Evolutionary conservation across 2,113 vertebrate species (phyloP).

Genomic region (Nesoenas mayeri): DNA sequence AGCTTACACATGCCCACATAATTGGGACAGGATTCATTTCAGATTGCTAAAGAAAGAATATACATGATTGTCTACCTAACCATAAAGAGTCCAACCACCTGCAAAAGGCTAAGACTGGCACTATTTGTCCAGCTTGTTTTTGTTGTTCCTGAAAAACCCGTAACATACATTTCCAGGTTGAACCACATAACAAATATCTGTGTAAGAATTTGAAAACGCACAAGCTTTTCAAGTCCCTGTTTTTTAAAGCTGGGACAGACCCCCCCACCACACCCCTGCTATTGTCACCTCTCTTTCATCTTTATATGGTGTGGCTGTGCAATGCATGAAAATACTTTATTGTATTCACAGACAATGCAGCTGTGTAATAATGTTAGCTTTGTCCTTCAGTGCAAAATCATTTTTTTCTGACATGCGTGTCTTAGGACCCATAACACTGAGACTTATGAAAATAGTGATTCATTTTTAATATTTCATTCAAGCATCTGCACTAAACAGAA

Average conservation of each 20-base stretch:
- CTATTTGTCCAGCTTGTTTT: background rate
- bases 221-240: background rate
- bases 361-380: slow-evolving; percentile 49
- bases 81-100: background rate
- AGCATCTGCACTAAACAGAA: slow-evolving; percentile 43
- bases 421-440: slow-evolving; percentile 43
- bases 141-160: background rate
- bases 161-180: background rate
- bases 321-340: background rate
- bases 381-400: slow-evolving; percentile 32
- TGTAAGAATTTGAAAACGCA: background rate
- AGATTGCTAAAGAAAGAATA: background rate
- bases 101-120: background rate
- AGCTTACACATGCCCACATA: background rate
- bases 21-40: background rate
- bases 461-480: slow-evolving; percentile 43
- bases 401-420: slow-evolving; percentile 25
- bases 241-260: background rate
- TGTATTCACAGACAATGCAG: slow-evolving; percentile 41
- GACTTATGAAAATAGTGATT: slow-evolving; percentile 45
- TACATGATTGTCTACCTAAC: background rate
- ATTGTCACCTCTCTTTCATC: background rate
- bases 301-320: background rate
- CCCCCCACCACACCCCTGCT: no score
- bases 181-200: background rate